Percentiles rank a stretch among this genome's conserved stretches.
Evolutionary conservation across 2,113 vertebrate genomes (phyloP).

Genomic region (Drymodes brunneopygia): DNA sequence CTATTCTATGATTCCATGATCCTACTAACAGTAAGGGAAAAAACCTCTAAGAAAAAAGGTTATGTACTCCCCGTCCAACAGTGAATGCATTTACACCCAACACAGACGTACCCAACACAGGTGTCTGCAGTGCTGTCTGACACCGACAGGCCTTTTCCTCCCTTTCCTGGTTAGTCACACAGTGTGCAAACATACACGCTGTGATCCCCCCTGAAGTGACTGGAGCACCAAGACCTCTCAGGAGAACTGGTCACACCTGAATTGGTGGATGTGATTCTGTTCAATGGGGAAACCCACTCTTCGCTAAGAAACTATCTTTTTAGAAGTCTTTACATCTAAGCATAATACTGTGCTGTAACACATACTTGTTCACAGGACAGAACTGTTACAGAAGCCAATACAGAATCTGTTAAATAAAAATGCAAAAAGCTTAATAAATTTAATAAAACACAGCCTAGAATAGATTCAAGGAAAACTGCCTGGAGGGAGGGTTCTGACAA

Average conservation of each 20-base stretch:
- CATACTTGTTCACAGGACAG: background rate
- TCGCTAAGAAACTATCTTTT: background rate
- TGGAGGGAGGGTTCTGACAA: background rate
- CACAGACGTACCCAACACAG: rapidly evolving
- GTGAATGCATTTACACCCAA: background rate
- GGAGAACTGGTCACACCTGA: background rate
- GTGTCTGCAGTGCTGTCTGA: background rate
- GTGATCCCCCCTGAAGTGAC: background rate
- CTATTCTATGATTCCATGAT: background rate
- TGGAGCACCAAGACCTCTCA: background rate
- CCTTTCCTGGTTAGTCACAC: background rate
- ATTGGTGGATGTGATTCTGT: background rate
- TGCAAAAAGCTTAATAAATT: background rate
- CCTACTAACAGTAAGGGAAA: background rate
- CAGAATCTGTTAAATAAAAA: background rate
- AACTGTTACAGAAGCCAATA: background rate
- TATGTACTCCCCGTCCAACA: background rate
- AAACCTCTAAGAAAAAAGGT: too few relatives aligned
- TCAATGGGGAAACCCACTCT: background rate
- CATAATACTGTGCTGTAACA: background rate
- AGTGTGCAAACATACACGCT: background rate
- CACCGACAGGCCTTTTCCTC: background rate
- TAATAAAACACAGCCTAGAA: background rate
- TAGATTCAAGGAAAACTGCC: background rate
- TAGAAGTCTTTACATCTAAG: background rate